These are phyloP conservation scores for Prostheceraeus crozeri DNA, from an alignment of 2,888 invertebrate species.

Conservation along the genomic window DNA sequence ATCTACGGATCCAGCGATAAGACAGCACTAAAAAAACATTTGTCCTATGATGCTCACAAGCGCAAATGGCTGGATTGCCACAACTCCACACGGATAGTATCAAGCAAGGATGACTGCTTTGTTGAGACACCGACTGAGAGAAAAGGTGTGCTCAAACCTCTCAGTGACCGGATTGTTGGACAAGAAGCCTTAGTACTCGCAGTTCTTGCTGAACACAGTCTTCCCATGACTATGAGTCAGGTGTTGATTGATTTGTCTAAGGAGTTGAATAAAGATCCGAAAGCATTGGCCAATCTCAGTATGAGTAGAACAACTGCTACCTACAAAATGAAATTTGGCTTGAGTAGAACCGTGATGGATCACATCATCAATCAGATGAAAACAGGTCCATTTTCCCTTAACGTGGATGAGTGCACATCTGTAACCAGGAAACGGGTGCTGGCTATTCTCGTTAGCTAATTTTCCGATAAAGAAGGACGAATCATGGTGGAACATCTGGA, in stretches of 20 bases:
- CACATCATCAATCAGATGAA: constrained; percentile 12
- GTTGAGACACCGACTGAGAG: too few relatives aligned
- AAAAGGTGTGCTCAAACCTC: too few relatives aligned
- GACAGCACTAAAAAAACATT: too few relatives aligned
- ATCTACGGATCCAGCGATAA: too few relatives aligned
- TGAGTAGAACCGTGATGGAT: neutral
- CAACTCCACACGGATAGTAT: too few relatives aligned
- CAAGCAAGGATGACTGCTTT: too few relatives aligned
- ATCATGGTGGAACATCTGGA: constrained; percentile 18
- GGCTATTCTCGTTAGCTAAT: constrained; percentile 9
- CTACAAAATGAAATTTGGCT: constrained; percentile 9
- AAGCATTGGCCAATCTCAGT: constrained; percentile 36
- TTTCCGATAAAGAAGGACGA: constrained; percentile 3
- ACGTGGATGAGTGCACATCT: constrained; percentile 11
- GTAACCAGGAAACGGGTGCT: neutral
- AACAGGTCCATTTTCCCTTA: constrained; percentile 32
- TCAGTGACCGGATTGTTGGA: too few relatives aligned
- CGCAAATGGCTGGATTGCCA: too few relatives aligned
- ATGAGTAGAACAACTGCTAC: constrained; percentile 36
- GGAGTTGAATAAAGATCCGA: constrained; percentile 36
- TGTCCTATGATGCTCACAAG: too few relatives aligned
- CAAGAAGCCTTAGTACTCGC: constrained; percentile 40
- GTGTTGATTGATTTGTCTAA: constrained; percentile 37
- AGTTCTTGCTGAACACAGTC: constrained; percentile 40
- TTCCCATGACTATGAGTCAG: constrained; percentile 40